phyloP scores from a whole-genome alignment of 2,113 vertebrate species.

The Phalacrocorax pelagicus region DNA sequence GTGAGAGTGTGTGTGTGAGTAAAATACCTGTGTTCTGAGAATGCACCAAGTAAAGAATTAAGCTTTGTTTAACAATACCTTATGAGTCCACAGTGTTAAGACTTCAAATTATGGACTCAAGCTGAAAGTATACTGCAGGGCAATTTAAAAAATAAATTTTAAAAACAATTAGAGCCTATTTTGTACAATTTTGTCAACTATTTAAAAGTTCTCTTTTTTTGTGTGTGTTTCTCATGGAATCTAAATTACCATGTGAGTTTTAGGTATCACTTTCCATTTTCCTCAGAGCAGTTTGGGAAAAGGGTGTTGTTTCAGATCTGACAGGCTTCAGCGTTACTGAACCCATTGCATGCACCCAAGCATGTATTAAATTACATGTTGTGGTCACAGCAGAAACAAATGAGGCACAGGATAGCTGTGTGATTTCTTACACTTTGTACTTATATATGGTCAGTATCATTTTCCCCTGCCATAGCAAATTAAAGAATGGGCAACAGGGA shows the following conservation, averaged over 20 bases:
- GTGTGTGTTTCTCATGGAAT: background rate
- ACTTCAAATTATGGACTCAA: background rate
- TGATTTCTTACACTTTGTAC: background rate
- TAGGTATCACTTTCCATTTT: background rate
- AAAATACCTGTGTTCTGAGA: background rate
- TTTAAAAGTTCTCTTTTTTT: background rate
- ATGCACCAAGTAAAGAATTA: background rate
- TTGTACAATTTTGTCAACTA: background rate
- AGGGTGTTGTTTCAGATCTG: background rate
- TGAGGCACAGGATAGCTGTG: background rate
- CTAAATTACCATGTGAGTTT: background rate
- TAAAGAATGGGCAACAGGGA: background rate
- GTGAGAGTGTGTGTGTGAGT: background rate
- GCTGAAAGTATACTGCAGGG: background rate
- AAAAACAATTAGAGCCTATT: background rate
- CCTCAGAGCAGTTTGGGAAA: background rate
- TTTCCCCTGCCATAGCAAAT: background rate
- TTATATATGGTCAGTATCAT: background rate
- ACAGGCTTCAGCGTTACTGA: background rate
- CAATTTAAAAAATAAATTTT: background rate
- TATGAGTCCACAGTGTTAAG: background rate
- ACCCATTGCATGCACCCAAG: fast-evolving
- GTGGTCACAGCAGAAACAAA: background rate
- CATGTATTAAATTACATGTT: background rate
- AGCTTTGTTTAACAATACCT: background rate